phyloP scores from a whole-genome alignment of 92 coral and sea anemone species.

The Diadumene lineata region DNA sequence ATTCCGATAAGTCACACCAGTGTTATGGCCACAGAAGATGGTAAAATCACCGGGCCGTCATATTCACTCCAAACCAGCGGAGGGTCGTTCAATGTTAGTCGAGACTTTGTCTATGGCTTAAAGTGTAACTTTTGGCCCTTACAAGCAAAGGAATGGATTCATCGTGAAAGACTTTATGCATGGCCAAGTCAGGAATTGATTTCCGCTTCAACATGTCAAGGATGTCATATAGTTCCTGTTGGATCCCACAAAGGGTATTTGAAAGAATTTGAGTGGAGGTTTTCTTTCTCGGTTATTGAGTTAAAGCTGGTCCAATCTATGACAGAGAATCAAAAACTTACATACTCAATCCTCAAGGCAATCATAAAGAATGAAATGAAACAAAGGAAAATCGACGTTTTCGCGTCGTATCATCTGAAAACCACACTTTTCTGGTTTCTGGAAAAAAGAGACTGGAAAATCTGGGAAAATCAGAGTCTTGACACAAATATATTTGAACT shows the following conservation, averaged over 20 bases:
- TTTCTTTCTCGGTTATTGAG: constrained; percentile 74
- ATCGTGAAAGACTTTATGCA: constrained; percentile 37
- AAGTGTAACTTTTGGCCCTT: constrained; percentile 76
- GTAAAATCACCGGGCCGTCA: constrained; percentile 61
- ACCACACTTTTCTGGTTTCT: constrained; percentile 73
- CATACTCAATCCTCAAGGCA: constrained; percentile 65
- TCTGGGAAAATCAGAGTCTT: constrained; percentile 39
- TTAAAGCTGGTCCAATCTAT: constrained; percentile 50
- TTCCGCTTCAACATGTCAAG: constrained; percentile 41
- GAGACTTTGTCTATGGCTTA: constrained; percentile 75
- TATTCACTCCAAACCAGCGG: constrained; percentile 43
- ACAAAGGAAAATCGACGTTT: constrained; percentile 46
- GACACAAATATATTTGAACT: constrained; percentile 52
- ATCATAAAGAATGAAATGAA: constrained; percentile 67
- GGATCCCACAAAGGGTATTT: constrained; percentile 59
- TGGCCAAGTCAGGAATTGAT: constrained; percentile 60
- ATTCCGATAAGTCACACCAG: constrained; percentile 36
- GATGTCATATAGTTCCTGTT: constrained; percentile 76
- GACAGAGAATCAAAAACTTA: constrained; percentile 53
- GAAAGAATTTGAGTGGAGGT: constrained; percentile 73
- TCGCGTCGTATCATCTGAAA: constrained; percentile 75
- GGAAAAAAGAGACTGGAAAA: constrained; percentile 45
- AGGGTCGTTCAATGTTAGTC: constrained; percentile 36
- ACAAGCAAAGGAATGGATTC: constrained; percentile 70
- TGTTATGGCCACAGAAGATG: constrained; percentile 16